Base-by-base conservation (phyloP, 1,140 invertebrate genomes). In the Orussus abietinus region DNA sequence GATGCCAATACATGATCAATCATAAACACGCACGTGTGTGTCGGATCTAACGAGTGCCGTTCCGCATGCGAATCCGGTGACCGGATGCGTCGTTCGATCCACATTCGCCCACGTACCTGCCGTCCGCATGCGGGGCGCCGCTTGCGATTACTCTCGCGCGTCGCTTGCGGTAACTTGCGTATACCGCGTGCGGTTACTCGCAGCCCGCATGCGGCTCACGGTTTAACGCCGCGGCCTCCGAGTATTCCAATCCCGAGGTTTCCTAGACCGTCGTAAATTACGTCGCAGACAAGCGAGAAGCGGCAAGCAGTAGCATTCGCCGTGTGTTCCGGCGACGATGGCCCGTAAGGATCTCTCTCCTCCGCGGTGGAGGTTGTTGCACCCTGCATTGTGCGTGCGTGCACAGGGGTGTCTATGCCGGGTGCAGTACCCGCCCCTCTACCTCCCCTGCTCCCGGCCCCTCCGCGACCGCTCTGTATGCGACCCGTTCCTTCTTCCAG, bases 251-350 rank as follows among this genome's bases (percentile, higher is more conserved):
- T 47, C 44, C 30, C 42, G 42, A 45, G 38, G 34, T 52, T 47
- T 51, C 49, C 44, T 51, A 51, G 49, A 47, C 49, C 45, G 42
- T 47, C 49, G 43, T 51, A 51, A 47, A 51, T 51, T 51, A 47
- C 47, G n/a, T 51, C 45, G 49, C 49, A 51, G 48, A 51, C 40
- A 42, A 44, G 42, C 30, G 32, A 29, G 36, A 21, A 5, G 36
- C n/a, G 21, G 21, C 5, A 17, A 39, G 38, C 5, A 25, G 32
- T 18, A 28, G 13, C 22, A n/a, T 17, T 20, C 21, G 14, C 20
- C 31, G 17, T 34, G 40, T 42, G 35, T 42, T 25, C 11, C 10
- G 31, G 26, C 18, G 20, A 31, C 19, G 12, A 32, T 33, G 31
- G 35, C 26, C 41, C 25, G n/a, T 41, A 21, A 31, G 28, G 31